A percentile compares a stretch with the other conserved stretches of the same genome.
Conservation (phyloP, 1,140 invertebrate species). For the Cryptotermes secundus region DNA sequence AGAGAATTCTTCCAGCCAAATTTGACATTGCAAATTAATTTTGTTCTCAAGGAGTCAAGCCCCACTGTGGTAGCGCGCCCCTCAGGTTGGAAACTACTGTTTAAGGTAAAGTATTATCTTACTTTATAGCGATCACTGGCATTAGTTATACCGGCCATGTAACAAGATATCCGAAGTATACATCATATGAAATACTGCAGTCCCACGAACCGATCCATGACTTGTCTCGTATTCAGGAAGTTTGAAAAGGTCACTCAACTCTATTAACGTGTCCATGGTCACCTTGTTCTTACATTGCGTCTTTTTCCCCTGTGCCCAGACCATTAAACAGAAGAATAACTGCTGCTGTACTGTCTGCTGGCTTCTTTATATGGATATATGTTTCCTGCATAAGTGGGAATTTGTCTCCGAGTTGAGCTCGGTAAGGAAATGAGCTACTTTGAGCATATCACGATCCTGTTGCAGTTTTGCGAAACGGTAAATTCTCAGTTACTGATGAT, state of each 20-base stretch:
- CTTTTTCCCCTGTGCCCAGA: not conserved
- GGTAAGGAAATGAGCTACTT: not conserved
- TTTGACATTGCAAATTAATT: too few species aligned
- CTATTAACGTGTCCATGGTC: not conserved
- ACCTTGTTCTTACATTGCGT: not conserved
- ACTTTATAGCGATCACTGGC: not conserved
- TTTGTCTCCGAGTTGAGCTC: not conserved
- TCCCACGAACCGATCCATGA: not conserved
- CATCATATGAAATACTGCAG: not conserved
- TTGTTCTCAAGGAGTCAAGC: too few species aligned
- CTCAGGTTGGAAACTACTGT: too few species aligned
- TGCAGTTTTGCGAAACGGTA: not conserved
- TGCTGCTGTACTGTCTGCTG: not conserved
- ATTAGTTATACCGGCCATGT: not conserved
- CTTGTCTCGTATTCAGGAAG: not conserved
- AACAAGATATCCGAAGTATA: not conserved
- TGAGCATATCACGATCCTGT: not conserved
- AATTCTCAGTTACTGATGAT: not conserved
- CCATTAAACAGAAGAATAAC: not conserved
- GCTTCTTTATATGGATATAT: not conserved
- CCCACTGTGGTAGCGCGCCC: too few species aligned
- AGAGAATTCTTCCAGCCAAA: too few species aligned
- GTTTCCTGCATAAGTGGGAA: not conserved
- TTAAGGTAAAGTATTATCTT: too few species aligned
- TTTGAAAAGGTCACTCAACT: not conserved